phyloP scores from a whole-genome alignment of 2,113 vertebrate genomes.

The Fulica atra region DNA sequence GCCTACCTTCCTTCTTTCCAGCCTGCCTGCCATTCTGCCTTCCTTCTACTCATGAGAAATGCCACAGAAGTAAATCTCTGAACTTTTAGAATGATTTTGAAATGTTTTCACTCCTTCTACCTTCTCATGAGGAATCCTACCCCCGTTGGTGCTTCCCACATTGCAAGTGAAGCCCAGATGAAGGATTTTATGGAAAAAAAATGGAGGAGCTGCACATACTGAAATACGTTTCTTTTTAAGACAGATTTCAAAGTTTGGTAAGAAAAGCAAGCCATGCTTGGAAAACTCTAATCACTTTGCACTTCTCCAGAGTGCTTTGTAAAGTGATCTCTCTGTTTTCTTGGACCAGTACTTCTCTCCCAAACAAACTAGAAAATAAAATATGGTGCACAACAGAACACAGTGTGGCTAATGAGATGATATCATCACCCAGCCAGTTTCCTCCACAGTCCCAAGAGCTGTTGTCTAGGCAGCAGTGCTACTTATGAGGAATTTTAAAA shows the following conservation, averaged over 20 bases:
- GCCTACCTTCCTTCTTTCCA: neutral
- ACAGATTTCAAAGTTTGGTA: slow-evolving; percentile 14
- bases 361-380: slow-evolving; percentile 32
- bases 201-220: neutral
- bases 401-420: neutral
- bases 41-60: neutral
- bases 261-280: neutral
- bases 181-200: neutral
- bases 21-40: neutral
- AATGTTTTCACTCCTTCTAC: neutral
- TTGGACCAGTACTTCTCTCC: neutral
- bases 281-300: slow-evolving; percentile 15
- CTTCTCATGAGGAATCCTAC: neutral
- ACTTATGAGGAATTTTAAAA: slow-evolving; percentile 22
- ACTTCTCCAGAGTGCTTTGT: neutral
- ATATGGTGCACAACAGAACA: neutral
- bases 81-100: neutral
- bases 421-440: slow-evolving; percentile 7
- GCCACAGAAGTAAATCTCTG: neutral
- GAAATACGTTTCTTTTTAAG: slow-evolving; percentile 23
- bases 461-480: neutral
- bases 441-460: neutral
- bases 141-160: neutral
- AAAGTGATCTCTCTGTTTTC: neutral
- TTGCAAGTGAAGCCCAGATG: neutral